Percentiles rank a stretch among this genome's conserved stretches.
Conservation (phyloP, 2,797 vertebrate genomes). For the Amazona finschi region DNA sequence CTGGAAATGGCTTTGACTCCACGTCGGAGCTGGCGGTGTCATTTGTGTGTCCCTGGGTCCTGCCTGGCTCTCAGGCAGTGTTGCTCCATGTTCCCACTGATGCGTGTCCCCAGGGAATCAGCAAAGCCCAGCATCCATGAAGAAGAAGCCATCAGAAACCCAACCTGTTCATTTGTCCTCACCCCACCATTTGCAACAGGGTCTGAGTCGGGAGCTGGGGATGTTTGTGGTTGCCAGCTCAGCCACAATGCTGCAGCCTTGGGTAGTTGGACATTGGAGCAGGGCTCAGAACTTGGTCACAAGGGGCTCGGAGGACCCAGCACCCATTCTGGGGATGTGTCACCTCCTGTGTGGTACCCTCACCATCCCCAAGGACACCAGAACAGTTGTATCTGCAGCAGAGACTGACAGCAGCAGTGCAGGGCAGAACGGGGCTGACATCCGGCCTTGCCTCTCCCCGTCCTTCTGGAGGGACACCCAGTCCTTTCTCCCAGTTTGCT, state of each 20-base stretch:
- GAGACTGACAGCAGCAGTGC: background rate
- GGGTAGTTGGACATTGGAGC: background rate
- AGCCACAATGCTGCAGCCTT: accelerated
- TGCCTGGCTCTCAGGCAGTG: background rate
- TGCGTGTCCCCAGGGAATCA: background rate
- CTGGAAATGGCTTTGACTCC: background rate
- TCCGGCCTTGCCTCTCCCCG: background rate
- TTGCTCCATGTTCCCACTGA: background rate
- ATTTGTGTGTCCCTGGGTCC: background rate
- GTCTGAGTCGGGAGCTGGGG: background rate
- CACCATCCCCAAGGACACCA: background rate
- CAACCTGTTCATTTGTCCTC: background rate
- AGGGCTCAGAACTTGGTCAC: background rate
- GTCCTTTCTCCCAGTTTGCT: background rate
- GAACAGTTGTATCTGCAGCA: background rate
- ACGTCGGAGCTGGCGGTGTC: background rate
- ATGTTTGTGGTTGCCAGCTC: background rate
- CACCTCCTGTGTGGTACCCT: background rate
- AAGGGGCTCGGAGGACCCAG: background rate
- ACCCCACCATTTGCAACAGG: accelerated
- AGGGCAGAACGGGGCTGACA: background rate
- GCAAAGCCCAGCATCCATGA: background rate
- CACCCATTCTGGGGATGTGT: background rate
- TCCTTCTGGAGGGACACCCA: background rate
- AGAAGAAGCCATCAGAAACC: background rate